Conservation (phyloP, 2,113 vertebrate genomes). For the Steatornis caripensis region DNA sequence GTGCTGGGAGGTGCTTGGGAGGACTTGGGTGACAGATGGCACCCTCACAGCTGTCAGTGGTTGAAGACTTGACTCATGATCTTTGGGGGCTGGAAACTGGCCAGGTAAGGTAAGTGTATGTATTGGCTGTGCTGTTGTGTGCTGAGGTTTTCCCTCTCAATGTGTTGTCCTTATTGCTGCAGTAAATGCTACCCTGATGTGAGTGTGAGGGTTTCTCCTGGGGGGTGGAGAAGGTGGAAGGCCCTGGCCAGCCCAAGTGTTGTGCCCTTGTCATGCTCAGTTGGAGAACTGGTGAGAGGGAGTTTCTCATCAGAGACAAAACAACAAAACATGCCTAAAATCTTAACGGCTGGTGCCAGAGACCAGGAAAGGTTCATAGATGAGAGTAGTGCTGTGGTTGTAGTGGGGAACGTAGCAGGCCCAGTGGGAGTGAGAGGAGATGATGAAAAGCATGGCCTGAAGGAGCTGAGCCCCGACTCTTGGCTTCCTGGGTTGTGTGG, state of each 20-base stretch:
- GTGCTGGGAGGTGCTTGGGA: neutral
- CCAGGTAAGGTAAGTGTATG: neutral
- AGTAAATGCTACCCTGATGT: neutral
- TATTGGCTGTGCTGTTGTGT: neutral
- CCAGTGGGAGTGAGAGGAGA: rapidly evolving
- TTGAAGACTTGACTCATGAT: neutral
- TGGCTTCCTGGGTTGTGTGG: neutral
- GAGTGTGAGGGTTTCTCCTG: neutral
- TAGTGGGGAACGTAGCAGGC: neutral
- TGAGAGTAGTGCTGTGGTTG: neutral
- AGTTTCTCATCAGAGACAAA: neutral
- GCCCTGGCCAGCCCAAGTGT: neutral
- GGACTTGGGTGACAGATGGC: neutral
- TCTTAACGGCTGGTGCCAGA: neutral
- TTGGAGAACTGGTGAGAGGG: neutral
- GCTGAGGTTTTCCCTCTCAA: rapidly evolving
- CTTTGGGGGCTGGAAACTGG: rapidly evolving
- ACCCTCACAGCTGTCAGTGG: neutral
- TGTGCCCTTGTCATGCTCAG: rapidly evolving
- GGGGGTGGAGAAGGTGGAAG: neutral
- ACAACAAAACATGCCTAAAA: neutral
- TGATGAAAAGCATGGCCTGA: neutral
- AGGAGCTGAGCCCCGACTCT: rapidly evolving
- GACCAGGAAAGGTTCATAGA: neutral
- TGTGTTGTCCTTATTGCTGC: neutral